phyloP scores from a whole-genome alignment of 2,113 vertebrate species.

The Neolamprologus brichardi region DNA sequence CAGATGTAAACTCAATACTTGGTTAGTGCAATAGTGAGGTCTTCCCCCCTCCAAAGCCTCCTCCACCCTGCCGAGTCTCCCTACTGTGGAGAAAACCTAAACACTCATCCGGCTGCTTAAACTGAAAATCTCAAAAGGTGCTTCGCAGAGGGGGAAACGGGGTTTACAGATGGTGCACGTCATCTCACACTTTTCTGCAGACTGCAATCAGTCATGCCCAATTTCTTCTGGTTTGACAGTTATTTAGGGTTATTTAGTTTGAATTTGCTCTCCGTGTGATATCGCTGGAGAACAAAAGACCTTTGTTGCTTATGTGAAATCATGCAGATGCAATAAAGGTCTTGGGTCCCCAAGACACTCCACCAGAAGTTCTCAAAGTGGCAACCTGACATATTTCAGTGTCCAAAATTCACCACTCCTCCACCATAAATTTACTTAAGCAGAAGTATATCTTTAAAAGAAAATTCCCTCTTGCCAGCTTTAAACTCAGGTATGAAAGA shows the following conservation, averaged over 20 bases:
- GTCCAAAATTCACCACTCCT: neutral
- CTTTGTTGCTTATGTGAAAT: constrained; percentile 27
- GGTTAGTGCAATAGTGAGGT: constrained; percentile 28
- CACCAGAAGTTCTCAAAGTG: neutral
- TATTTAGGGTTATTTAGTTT: neutral
- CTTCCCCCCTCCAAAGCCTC: neutral
- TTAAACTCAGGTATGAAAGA: neutral
- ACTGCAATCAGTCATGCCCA: constrained; percentile 32
- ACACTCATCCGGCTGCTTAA: constrained; percentile 7
- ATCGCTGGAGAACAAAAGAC: neutral
- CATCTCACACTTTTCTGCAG: constrained; percentile 6
- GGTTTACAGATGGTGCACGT: constrained; percentile 3
- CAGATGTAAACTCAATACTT: constrained; percentile 55
- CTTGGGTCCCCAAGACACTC: neutral
- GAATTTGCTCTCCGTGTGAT: neutral
- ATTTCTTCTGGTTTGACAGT: constrained; percentile 10
- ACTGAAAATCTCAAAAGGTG: neutral
- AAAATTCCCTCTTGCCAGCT: neutral
- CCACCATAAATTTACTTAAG: neutral
- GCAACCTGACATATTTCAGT: neutral
- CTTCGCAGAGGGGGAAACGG: neutral
- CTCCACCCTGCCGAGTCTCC: neutral
- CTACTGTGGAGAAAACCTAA: constrained; percentile 33
- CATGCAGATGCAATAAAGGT: neutral
- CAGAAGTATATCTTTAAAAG: neutral